A percentile compares a stretch with the other conserved stretches of the same genome.
Conservation (phyloP, 2,888 invertebrate genomes). For the Dinocampus coccinellae region DNA sequence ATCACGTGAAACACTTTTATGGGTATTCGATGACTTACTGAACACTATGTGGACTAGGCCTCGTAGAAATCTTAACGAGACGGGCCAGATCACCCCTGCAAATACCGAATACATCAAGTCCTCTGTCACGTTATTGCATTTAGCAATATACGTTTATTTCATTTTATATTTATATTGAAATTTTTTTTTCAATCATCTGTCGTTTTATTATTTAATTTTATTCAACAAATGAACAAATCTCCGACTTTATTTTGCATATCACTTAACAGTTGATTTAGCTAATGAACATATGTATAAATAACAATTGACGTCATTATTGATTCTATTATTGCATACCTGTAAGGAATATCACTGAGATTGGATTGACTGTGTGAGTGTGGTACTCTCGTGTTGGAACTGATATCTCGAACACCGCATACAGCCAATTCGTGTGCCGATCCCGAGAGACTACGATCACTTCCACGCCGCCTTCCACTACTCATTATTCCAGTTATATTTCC, state of each 20-base stretch:
- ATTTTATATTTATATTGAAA: neutral
- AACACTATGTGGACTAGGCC: conserved; percentile 65
- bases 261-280: neutral
- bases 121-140: conserved; percentile 30
- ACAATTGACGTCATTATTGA: conserved; percentile 16
- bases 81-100: conserved; percentile 73
- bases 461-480: conserved; percentile 75
- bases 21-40: conserved; percentile 62
- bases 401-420: conserved; percentile 77
- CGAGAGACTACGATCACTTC: conserved; percentile 86
- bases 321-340: conserved; percentile 74
- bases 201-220: neutral
- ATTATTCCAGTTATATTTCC: conserved; percentile 58
- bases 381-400: conserved; percentile 73
- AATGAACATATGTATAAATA: neutral
- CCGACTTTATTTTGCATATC: neutral
- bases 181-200: neutral
- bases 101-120: conserved; percentile 59
- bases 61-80: conserved; percentile 65
- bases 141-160: conserved; percentile 8
- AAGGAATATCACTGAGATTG: conserved; percentile 87
- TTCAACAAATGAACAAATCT: conserved; percentile 11
- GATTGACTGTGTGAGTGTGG: conserved; percentile 92
- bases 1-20: conserved; percentile 39
- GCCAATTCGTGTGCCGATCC: conserved; percentile 88